Conservation (phyloP, 2,888 invertebrate genomes). For the Caenorhabditis imperialis region DNA sequence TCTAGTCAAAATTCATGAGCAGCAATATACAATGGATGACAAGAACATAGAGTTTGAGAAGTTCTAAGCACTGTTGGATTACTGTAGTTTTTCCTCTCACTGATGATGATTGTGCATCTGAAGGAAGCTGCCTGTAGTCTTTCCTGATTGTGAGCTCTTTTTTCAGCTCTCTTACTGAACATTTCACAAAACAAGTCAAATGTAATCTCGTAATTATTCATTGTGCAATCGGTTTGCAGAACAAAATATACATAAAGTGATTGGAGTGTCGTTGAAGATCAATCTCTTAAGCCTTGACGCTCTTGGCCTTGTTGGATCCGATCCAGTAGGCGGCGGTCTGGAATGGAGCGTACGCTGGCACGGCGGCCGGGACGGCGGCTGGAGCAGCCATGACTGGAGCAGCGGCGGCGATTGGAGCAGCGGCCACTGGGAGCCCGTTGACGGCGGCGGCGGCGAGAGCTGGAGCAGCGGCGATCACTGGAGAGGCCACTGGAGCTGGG, state of each 20-base stretch:
- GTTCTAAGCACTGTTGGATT: no score
- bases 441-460: conserved; percentile 33
- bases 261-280: conserved; percentile 7
- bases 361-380: conserved; percentile 55
- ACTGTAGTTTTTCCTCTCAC: no score
- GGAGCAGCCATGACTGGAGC: conserved; percentile 21
- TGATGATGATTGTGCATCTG: no score
- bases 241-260: conserved; percentile 49
- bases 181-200: no score
- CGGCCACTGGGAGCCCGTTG: conserved; percentile 21
- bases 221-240: conserved; percentile 35
- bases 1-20: no score
- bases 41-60: no score
- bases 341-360: conserved; percentile 61
- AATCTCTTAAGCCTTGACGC: conserved; percentile 49
- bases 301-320: conserved; percentile 59
- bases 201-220: conserved; percentile 1
- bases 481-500: conserved; percentile 33
- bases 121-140: no score
- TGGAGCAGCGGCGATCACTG: conserved; percentile 43
- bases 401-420: conserved; percentile 13
- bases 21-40: no score
- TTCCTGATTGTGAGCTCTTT: no score
- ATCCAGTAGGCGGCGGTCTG: conserved; percentile 55
- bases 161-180: no score